Percentiles rank a stretch among this genome's conserved stretches.
Evolutionary conservation across 2,797 vertebrate genomes (phyloP).

Genomic region (Sebastes glaucus): DNA sequence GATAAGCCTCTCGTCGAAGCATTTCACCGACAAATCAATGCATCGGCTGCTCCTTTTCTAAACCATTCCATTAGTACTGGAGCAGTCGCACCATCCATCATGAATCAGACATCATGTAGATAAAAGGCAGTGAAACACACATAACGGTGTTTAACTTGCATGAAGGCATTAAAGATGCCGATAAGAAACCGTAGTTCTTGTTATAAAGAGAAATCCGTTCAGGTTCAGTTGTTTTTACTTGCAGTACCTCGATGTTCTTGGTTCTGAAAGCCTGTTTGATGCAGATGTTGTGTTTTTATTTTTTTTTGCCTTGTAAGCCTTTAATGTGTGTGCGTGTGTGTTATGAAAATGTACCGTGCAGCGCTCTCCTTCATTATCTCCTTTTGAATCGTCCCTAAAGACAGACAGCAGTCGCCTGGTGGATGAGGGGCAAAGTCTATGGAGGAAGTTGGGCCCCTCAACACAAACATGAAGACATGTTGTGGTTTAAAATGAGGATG

Average conservation of each 20-base stretch:
- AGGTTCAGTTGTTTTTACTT: conserved; percentile 30
- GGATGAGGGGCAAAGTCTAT: not conserved
- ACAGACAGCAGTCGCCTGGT: conserved; percentile 6
- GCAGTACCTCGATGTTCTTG: conserved; percentile 39
- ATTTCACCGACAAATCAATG: conserved; percentile 36
- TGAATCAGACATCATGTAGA: conserved; percentile 9
- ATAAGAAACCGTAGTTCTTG: conserved; percentile 43
- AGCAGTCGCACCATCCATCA: conserved; percentile 18
- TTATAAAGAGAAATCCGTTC: conserved; percentile 42
- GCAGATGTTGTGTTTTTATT: conserved; percentile 10
- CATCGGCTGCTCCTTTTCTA: conserved; percentile 51
- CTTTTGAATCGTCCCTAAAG: conserved; percentile 29
- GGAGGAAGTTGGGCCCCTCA: conserved; percentile 17
- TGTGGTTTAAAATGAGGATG: conserved; percentile 30
- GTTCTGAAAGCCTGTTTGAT: conserved; percentile 53
- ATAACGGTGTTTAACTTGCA: conserved; percentile 60
- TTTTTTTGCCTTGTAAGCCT: conserved; percentile 46
- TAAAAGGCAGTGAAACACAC: conserved; percentile 37
- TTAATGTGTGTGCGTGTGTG: conserved; percentile 26
- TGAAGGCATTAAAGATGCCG: conserved; percentile 48
- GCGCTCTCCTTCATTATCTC: conserved; percentile 35
- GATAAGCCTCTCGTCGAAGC: conserved; percentile 29
- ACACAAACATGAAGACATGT: not conserved
- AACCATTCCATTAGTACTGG: conserved; percentile 71
- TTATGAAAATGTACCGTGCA: conserved; percentile 47